These are phyloP conservation scores for Tyria jacobaeae DNA, from an alignment of 2,888 invertebrate species.

Conservation along the genomic window DNA sequence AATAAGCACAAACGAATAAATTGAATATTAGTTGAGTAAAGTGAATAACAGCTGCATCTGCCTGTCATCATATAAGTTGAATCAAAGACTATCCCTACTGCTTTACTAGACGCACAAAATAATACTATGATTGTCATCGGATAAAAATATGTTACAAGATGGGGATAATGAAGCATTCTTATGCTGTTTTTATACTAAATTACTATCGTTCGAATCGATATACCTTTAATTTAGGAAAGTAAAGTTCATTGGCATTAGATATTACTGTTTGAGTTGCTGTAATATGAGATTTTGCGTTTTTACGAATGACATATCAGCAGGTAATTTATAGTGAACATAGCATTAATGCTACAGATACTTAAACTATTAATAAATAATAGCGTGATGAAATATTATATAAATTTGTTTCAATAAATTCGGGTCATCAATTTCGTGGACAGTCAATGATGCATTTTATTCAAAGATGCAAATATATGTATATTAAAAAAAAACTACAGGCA, in stretches of 20 bases:
- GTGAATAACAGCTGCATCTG: slow-evolving; percentile 22
- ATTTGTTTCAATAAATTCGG: neutral
- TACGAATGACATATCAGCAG: slow-evolving; percentile 3
- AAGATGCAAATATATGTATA: neutral
- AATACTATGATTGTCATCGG: slow-evolving; percentile 1
- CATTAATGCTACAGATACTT: neutral
- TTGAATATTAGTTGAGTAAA: slow-evolving; percentile 19
- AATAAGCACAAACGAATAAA: slow-evolving; percentile 16
- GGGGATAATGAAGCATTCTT: slow-evolving; percentile 21
- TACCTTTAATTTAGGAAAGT: neutral
- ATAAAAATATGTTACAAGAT: slow-evolving; percentile 17
- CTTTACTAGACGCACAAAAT: neutral
- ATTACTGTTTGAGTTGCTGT: slow-evolving; percentile 7
- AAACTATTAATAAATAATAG: neutral
- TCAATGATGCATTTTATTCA: neutral
- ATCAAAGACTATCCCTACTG: slow-evolving; percentile 24
- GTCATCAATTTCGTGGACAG: slow-evolving; percentile 2
- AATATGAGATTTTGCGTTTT: neutral
- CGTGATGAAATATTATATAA: neutral
- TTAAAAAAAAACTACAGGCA: too few species aligned
- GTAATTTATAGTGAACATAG: neutral
- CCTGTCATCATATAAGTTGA: slow-evolving; percentile 27
- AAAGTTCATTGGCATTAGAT: neutral
- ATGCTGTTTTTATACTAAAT: neutral
- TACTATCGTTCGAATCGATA: neutral